phyloP scores from a whole-genome alignment of 1,140 invertebrate species.

The Platyscapa corneri region DNA sequence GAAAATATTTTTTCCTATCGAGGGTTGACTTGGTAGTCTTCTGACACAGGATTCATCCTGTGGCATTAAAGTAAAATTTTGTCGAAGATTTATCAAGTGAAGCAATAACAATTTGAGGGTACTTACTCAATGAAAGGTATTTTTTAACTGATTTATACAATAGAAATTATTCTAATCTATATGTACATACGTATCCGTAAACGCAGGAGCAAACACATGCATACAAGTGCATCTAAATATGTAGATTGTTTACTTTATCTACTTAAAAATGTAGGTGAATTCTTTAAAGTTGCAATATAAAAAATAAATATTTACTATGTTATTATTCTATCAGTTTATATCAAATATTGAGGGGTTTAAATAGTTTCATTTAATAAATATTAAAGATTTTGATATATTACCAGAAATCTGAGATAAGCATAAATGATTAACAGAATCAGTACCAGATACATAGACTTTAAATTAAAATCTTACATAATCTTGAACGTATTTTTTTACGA shows the following conservation, averaged over 20 bases:
- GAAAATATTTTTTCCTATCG: neutral
- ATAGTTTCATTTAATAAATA: too few species aligned
- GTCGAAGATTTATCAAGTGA: neutral
- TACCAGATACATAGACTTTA: too few species aligned
- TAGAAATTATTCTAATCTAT: neutral
- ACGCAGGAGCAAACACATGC: too few species aligned
- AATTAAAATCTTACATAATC: too few species aligned
- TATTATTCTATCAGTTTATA: too few species aligned
- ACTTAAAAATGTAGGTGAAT: neutral
- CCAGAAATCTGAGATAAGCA: too few species aligned
- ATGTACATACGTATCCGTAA: neutral
- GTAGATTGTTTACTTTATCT: neutral
- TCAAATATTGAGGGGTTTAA: too few species aligned
- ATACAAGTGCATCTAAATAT: neutral
- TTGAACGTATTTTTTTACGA: too few species aligned
- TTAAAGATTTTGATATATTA: too few species aligned
- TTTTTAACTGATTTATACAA: conserved; percentile 29
- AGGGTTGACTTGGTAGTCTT: neutral
- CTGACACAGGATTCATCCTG: neutral
- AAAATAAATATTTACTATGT: neutral
- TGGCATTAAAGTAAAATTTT: neutral
- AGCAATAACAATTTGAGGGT: neutral
- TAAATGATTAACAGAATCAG: too few species aligned
- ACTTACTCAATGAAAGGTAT: conserved; percentile 33
- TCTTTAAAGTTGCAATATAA: neutral